Evolutionary conservation across 2,113 vertebrate species (phyloP).

Genomic region (Zeus faber): DNA sequence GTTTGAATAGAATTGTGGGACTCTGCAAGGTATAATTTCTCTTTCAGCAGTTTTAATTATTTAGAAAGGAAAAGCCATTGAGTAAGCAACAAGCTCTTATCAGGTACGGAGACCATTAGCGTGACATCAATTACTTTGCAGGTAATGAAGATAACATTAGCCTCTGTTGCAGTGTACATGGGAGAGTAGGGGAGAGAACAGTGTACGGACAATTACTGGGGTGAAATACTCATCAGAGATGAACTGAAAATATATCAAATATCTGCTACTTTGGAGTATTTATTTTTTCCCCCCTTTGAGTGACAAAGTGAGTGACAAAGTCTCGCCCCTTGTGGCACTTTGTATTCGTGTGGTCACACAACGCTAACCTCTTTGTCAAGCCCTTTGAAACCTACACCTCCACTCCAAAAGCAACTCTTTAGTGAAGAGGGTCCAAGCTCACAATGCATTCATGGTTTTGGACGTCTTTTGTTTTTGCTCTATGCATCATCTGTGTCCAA

Average conservation of each 20-base stretch:
- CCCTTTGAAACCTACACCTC: constrained; percentile 53
- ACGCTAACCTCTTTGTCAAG: constrained; percentile 45
- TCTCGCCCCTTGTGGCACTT: constrained; percentile 20
- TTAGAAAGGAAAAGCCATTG: constrained; percentile 43
- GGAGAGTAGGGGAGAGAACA: not conserved
- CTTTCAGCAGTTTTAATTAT: constrained; percentile 48
- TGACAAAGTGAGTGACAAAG: constrained; percentile 19
- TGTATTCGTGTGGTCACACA: constrained; percentile 40
- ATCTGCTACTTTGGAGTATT: constrained; percentile 23
- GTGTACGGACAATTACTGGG: constrained; percentile 15
- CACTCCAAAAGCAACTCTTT: constrained; percentile 37
- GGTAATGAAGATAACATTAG: constrained; percentile 50
- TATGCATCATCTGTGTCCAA: too few relatives aligned
- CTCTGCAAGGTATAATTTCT: constrained; percentile 18
- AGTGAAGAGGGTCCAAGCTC: constrained; percentile 13
- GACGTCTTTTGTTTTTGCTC: too few relatives aligned
- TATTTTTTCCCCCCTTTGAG: constrained; percentile 15
- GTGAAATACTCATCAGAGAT: constrained; percentile 30
- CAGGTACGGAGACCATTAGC: constrained; percentile 42
- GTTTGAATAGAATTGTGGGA: too few relatives aligned
- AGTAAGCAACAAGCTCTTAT: constrained; percentile 35
- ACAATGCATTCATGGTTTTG: too few relatives aligned
- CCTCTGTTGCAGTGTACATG: constrained; percentile 30
- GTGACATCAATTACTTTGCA: constrained; percentile 50
- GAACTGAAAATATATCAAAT: constrained; percentile 40